These are phyloP conservation scores for Eristalis arbustorum DNA, from an alignment of 2,888 invertebrate genomes.

Conservation along the genomic window DNA sequence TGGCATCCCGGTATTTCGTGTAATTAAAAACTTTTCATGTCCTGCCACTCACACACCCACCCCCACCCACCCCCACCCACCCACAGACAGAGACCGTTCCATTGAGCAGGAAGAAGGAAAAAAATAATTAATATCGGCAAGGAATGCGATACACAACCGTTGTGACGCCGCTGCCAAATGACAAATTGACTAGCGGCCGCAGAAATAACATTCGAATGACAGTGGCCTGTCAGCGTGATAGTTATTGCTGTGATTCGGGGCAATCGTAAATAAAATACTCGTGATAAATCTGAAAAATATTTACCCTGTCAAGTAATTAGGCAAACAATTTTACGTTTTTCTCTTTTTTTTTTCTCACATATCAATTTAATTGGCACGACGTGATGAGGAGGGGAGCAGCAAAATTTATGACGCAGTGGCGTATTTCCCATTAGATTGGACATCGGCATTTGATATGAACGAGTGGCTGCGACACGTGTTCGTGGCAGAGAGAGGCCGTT, in stretches of 20 bases:
- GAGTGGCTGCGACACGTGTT: too few relatives aligned
- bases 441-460: too few relatives aligned
- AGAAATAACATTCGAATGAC: slow-evolving; percentile 21
- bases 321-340: not conserved
- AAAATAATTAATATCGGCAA: not conserved
- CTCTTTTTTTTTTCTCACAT: not conserved
- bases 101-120: not conserved
- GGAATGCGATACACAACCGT: not conserved
- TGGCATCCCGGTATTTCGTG: not conserved
- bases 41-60: not conserved
- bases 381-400: not conserved
- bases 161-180: not conserved
- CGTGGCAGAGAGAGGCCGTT: too few relatives aligned
- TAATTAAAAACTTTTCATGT: not conserved
- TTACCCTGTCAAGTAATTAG: not conserved
- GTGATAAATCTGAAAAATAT: not conserved
- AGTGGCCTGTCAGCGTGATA: slow-evolving; percentile 1
- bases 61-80: too few relatives aligned
- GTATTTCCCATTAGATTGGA: not conserved
- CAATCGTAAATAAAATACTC: not conserved
- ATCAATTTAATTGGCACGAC: not conserved
- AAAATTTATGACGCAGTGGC: not conserved
- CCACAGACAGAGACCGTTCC: too few relatives aligned
- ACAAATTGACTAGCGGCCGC: slow-evolving; percentile 17
- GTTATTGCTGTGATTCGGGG: not conserved